A percentile compares a stretch with the other conserved stretches of the same genome.
These are phyloP conservation scores for Betta splendens DNA, from an alignment of 2,797 vertebrate species.

Conservation along the genomic window DNA sequence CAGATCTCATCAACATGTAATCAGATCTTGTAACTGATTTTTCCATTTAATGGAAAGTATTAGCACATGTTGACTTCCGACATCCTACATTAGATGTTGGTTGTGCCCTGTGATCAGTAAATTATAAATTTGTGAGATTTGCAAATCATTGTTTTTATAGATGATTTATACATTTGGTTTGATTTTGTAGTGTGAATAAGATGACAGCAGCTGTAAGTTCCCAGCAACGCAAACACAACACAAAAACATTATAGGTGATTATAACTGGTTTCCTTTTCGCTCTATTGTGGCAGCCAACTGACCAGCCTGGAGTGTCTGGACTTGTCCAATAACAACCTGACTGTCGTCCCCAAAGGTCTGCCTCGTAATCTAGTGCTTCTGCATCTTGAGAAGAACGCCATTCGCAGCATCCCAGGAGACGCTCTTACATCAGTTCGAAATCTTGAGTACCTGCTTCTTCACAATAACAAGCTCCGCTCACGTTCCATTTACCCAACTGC, in stretches of 20 bases:
- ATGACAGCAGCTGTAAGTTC: not conserved
- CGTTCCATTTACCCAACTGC: conserved; percentile 88
- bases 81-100: too few relatives aligned
- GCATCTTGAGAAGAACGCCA: conserved; percentile 95
- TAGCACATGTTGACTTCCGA: too few relatives aligned
- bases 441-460: conserved; percentile 95
- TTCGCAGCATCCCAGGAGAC: conserved; percentile 86
- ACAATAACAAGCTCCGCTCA: conserved; percentile 93
- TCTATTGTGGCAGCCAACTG: conserved; percentile 77
- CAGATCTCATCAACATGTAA: too few relatives aligned
- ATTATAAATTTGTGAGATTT: too few relatives aligned
- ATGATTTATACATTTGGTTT: not conserved
- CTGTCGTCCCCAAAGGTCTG: conserved; percentile 88
- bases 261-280: conserved; percentile 15
- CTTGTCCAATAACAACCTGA: conserved; percentile 96
- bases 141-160: too few relatives aligned
- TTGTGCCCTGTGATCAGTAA: too few relatives aligned
- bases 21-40: too few relatives aligned
- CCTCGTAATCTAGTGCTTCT: conserved; percentile 92
- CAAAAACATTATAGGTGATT: not conserved
- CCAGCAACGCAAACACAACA: not conserved
- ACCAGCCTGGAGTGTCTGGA: conserved; percentile 94
- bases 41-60: too few relatives aligned
- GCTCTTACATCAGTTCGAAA: conserved; percentile 88
- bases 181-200: not conserved